Evolutionary conservation across 1,140 invertebrate species (phyloP).

Genomic region (Scaptomyza montana): DNA sequence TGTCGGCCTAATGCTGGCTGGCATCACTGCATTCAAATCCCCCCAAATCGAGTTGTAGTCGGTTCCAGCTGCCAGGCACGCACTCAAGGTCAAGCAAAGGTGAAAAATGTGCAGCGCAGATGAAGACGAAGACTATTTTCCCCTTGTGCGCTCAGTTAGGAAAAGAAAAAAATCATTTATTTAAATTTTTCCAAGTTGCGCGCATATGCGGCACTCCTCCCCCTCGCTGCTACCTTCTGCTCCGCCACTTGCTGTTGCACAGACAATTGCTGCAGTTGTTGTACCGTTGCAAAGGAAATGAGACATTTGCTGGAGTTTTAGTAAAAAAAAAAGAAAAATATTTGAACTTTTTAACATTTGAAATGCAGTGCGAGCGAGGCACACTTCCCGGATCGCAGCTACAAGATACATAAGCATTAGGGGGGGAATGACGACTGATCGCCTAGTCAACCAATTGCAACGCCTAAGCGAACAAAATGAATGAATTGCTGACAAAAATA

Average conservation of each 20-base stretch:
- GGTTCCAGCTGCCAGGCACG: slow-evolving; percentile 53
- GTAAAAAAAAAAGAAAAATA: slow-evolving; percentile 44
- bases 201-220: slow-evolving; percentile 42
- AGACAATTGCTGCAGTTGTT: slow-evolving; percentile 69
- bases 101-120: slow-evolving; percentile 69
- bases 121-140: slow-evolving; percentile 40
- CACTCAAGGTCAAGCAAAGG: slow-evolving; percentile 74
- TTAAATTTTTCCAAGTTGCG: slow-evolving; percentile 59
- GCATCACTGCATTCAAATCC: slow-evolving; percentile 27
- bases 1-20: slow-evolving; percentile 48
- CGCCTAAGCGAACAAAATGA: slow-evolving; percentile 53
- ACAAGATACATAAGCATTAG: slow-evolving; percentile 1
- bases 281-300: slow-evolving; percentile 63
- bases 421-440: slow-evolving; percentile 10
- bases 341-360: slow-evolving; percentile 82
- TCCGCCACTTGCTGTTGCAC: slow-evolving; percentile 27
- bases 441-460: slow-evolving; percentile 49
- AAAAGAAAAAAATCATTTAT: slow-evolving; percentile 62
- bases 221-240: not conserved
- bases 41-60: slow-evolving; percentile 5
- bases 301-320: slow-evolving; percentile 70
- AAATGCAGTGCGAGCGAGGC: slow-evolving; percentile 70
- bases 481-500: slow-evolving; percentile 79
- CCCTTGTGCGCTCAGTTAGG: slow-evolving; percentile 25
- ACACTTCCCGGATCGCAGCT: slow-evolving; percentile 54